Base-by-base conservation (phyloP, 2,888 invertebrate genomes). In the Brachyptera putata region DNA sequence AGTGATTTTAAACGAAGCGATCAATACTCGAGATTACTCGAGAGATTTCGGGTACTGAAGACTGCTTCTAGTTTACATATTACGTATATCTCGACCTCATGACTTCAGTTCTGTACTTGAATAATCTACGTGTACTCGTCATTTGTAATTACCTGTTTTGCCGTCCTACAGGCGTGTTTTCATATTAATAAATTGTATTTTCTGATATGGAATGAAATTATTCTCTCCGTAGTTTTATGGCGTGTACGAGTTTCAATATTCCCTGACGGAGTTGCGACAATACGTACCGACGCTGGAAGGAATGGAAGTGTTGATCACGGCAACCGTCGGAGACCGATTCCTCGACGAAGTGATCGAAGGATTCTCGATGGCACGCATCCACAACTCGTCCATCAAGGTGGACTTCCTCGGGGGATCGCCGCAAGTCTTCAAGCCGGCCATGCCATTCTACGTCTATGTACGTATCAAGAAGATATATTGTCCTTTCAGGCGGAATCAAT, bases 381-480 rank as follows among this genome's bases (percentile, higher is more conserved):
- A 87, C 72, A 93, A 94, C 76, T 92, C 94, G 0, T 89, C 89
- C 5, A 80, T 95, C 5, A 83, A 85, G 57, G 81, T 96, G 1
- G 81, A 84, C 36, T 93, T 96, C 75, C 79, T 96, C 1, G 97
- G 96, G 0, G 93, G 91, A 30, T 83, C 87, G 0, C 91, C 96
- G 5, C 93, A 96, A 75, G 88, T 97, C 14, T 96, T 96, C 76
- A 97, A 96, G 74, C 96, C 97, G 0, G 82, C 91, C 7, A 95
- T 96, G 90, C 92, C 95, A 0, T 89, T 94, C 69, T 87, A 86
- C 64, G 81, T 86, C 50, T 92, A 92, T 73, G 89, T 90, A 75
- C 83, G 86, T 77, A 30, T 30, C 5, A 30, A 30, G n/a, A n/a
- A 30, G 11, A 7, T 11, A 30, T 5, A 11, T 30, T 11, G n/a